Conservation (phyloP, 2,888 invertebrate genomes). For the Meteorus cinctellus region DNA sequence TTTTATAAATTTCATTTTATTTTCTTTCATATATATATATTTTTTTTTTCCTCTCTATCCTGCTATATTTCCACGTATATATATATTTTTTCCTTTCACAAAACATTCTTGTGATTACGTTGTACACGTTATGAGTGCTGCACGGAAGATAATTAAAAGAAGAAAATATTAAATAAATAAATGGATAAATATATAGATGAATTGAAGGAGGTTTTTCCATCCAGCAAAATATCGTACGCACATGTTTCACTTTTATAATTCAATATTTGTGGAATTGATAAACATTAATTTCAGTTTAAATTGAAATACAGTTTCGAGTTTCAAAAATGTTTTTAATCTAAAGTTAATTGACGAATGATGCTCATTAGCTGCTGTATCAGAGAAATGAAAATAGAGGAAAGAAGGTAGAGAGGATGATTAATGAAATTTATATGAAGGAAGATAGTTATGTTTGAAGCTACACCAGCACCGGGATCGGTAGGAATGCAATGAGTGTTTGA, state of each 20-base stretch:
- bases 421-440: not conserved
- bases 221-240: too few species aligned
- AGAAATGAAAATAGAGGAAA: conserved; percentile 18
- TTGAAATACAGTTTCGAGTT: not conserved
- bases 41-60: not conserved
- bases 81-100: not conserved
- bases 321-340: not conserved
- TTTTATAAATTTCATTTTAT: not conserved
- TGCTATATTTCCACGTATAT: not conserved
- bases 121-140: not conserved
- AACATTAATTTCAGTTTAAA: too few species aligned
- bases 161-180: not conserved
- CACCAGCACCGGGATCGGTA: too few species aligned
- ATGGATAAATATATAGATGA: not conserved
- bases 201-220: too few species aligned
- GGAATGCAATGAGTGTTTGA: not conserved
- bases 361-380: conserved; percentile 35
- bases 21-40: not conserved
- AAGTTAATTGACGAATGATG: conserved; percentile 37
- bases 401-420: conserved; percentile 19
- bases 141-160: not conserved
- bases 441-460: too few species aligned
- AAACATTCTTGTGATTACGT: not conserved
- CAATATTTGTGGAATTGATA: too few species aligned
- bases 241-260: too few species aligned